Evolutionary conservation across 2,888 invertebrate species (phyloP).

Genomic region (Microchrysa polita): DNA sequence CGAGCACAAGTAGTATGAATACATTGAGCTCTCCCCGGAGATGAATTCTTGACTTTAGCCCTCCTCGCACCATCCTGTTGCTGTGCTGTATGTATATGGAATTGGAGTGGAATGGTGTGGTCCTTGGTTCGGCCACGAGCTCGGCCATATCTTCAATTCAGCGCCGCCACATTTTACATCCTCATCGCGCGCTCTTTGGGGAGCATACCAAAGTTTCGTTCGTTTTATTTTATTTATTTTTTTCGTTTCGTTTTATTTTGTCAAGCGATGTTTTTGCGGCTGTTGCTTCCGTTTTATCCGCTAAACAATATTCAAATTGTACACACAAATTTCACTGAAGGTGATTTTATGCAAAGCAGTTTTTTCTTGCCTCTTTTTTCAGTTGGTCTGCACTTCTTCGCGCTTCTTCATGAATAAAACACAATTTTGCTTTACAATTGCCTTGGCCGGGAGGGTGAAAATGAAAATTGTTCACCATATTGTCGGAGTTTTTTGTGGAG

Average conservation of each 20-base stretch:
- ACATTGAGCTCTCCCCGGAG: too few relatives aligned
- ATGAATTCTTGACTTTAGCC: too few relatives aligned
- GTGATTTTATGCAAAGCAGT: conserved; percentile 32
- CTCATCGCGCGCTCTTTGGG: neutral
- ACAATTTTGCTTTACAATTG: conserved; percentile 25
- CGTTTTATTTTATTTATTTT: too few relatives aligned
- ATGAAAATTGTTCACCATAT: conserved; percentile 24
- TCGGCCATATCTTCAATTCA: neutral
- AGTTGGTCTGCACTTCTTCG: too few relatives aligned
- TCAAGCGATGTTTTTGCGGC: neutral
- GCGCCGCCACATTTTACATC: neutral
- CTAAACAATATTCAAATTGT: conserved; percentile 3
- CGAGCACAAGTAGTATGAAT: too few relatives aligned
- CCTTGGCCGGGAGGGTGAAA: neutral
- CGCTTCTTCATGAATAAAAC: conserved; percentile 29
- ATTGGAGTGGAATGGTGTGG: too few relatives aligned
- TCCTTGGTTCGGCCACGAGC: neutral
- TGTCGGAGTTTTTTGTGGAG: neutral
- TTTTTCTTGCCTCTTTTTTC: too few relatives aligned
- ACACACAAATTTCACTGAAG: conserved; percentile 1
- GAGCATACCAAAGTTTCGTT: neutral
- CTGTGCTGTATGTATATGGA: too few relatives aligned
- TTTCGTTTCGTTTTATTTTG: neutral
- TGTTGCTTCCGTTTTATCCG: neutral
- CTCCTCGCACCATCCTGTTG: too few relatives aligned